A percentile compares a stretch with the other conserved stretches of the same genome.
Evolutionary conservation across 2,888 invertebrate genomes (phyloP).

Genomic region (Agrilus biguttatus): DNA sequence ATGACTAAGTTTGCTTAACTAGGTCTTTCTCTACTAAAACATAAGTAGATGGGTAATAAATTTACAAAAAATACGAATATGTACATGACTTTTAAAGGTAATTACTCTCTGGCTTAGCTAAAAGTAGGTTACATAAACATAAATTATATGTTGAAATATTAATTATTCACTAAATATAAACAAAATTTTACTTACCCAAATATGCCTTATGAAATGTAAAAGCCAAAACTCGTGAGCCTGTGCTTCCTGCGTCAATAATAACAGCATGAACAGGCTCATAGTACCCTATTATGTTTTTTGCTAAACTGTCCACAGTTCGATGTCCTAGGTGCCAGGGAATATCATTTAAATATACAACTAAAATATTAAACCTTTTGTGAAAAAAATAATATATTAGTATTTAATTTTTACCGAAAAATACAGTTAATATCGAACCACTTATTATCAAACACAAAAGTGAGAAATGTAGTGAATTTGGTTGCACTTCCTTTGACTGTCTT

Average conservation of each 20-base stretch:
- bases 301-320: constrained; percentile 54
- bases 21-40: too few relatives aligned
- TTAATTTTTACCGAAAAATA: constrained; percentile 24
- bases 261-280: constrained; percentile 63
- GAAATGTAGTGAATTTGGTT: constrained; percentile 20
- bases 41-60: too few relatives aligned
- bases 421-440: constrained; percentile 25
- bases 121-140: too few relatives aligned
- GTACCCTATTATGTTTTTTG: constrained; percentile 59
- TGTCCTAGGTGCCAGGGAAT: constrained; percentile 33
- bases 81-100: too few relatives aligned
- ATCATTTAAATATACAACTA: constrained; percentile 43
- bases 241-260: constrained; percentile 88
- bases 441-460: constrained; percentile 27
- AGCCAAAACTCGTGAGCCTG: constrained; percentile 73
- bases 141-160: too few relatives aligned
- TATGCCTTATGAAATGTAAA: constrained; percentile 72
- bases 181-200: constrained; percentile 35
- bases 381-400: not conserved
- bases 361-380: constrained; percentile 7
- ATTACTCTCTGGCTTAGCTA: too few relatives aligned
- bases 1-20: too few relatives aligned
- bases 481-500: constrained; percentile 20
- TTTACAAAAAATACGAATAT: too few relatives aligned
- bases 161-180: not conserved